Conservation (phyloP, 2,797 vertebrate genomes). For the Tympanoctomys barrerae region DNA sequence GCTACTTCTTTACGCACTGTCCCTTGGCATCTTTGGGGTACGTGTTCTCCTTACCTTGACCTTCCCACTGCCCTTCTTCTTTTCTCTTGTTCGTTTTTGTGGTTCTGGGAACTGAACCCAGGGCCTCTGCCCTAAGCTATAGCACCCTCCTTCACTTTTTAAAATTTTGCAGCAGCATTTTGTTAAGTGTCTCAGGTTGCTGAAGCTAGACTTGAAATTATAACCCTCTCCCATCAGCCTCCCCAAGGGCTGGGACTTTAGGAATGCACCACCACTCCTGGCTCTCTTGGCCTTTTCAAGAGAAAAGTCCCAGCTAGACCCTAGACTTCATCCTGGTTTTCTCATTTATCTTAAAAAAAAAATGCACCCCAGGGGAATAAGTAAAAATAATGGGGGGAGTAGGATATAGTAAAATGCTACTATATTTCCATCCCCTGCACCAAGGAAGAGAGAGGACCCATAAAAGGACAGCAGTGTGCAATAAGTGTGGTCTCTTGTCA, state of each 20-base stretch:
- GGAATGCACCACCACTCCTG: background rate
- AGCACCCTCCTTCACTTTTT: background rate
- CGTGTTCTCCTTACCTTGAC: background rate
- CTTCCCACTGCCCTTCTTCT: background rate
- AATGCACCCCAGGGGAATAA: slow-evolving; percentile 10
- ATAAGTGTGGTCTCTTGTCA: background rate
- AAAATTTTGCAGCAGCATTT: background rate
- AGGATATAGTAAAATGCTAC: background rate
- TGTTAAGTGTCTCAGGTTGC: background rate
- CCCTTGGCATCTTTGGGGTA: background rate
- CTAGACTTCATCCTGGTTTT: background rate
- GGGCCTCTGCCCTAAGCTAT: background rate
- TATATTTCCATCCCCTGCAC: background rate
- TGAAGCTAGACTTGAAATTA: background rate
- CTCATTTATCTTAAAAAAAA: background rate
- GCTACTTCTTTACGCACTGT: slow-evolving; percentile 5
- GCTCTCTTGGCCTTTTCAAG: background rate
- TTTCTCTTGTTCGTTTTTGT: background rate
- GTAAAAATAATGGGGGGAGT: background rate
- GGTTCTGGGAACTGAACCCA: background rate
- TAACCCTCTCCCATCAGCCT: background rate
- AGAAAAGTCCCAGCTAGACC: background rate
- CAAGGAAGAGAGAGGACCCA: background rate
- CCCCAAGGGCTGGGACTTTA: background rate
- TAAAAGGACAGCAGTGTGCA: background rate